phyloP scores from a whole-genome alignment of 2,113 vertebrate species.

The Calyptommatus sinebrachiatus region DNA sequence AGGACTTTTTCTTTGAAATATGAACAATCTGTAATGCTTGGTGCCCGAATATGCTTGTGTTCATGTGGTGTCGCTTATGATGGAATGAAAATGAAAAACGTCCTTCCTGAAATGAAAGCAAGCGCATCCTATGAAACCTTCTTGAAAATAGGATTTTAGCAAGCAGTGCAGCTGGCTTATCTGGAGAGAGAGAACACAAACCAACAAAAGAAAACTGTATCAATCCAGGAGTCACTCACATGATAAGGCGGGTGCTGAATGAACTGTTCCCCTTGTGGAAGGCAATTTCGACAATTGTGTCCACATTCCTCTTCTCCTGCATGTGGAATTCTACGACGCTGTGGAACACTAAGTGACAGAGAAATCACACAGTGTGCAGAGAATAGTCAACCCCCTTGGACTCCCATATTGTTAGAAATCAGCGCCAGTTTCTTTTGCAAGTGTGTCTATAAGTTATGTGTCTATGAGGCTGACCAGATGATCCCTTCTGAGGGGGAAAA shows the following conservation, averaged over 20 bases:
- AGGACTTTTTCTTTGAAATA: too few relatives aligned
- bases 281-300: slow-evolving; percentile 64
- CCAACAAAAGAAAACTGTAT: not conserved
- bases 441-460: not conserved
- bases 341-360: slow-evolving; percentile 67
- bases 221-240: slow-evolving; percentile 54
- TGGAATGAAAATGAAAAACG: too few relatives aligned
- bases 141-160: too few relatives aligned
- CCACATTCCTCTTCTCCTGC: slow-evolving; percentile 54
- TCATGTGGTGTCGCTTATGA: too few relatives aligned
- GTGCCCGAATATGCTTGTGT: too few relatives aligned
- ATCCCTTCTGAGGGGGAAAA: too few relatives aligned
- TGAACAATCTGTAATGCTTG: too few relatives aligned
- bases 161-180: too few relatives aligned
- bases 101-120: too few relatives aligned
- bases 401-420: not conserved
- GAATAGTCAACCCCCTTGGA: not conserved
- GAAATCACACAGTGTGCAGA: not conserved
- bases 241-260: slow-evolving; percentile 63
- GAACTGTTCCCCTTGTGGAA: slow-evolving; percentile 59
- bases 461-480: too few relatives aligned
- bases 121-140: too few relatives aligned
- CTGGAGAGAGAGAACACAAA: too few relatives aligned
- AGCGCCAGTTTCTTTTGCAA: not conserved
- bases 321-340: slow-evolving; percentile 73